phyloP scores from a whole-genome alignment of 2,113 vertebrate species.

The Boulengerochromis microlepis region DNA sequence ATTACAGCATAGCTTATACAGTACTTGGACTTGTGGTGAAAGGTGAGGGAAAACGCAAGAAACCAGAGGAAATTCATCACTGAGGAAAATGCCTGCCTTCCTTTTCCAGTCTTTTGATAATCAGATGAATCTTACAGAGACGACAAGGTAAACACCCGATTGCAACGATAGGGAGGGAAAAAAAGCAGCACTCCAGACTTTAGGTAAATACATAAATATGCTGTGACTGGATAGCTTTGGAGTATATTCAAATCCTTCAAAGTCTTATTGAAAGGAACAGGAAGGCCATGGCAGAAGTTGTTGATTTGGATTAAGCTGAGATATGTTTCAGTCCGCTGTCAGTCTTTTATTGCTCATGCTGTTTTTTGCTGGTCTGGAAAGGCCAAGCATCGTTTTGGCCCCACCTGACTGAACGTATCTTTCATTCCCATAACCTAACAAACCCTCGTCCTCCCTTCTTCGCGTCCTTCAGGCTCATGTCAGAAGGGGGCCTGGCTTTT shows the following conservation, averaged over 20 bases:
- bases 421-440: constrained; percentile 21
- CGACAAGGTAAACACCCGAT: constrained; percentile 17
- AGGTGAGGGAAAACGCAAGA: neutral
- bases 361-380: neutral
- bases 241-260: constrained; percentile 11
- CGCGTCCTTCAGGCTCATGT: constrained; percentile 3
- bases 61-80: neutral
- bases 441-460: constrained; percentile 2
- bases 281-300: neutral
- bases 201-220: constrained; percentile 38
- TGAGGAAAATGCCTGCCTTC: constrained; percentile 11
- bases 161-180: neutral
- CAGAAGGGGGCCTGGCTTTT: constrained; percentile 48
- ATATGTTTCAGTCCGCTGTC: constrained; percentile 6
- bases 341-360: neutral
- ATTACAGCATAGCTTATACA: constrained; percentile 54
- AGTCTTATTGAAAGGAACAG: neutral
- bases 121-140: constrained; percentile 23
- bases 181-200: constrained; percentile 5
- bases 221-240: constrained; percentile 5
- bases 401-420: constrained; percentile 24
- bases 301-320: neutral
- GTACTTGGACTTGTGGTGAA: constrained; percentile 19
- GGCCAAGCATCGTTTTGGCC: constrained; percentile 16
- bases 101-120: constrained; percentile 31